Conservation (phyloP, 1,140 invertebrate species). For the Drosophila nebulosa region DNA sequence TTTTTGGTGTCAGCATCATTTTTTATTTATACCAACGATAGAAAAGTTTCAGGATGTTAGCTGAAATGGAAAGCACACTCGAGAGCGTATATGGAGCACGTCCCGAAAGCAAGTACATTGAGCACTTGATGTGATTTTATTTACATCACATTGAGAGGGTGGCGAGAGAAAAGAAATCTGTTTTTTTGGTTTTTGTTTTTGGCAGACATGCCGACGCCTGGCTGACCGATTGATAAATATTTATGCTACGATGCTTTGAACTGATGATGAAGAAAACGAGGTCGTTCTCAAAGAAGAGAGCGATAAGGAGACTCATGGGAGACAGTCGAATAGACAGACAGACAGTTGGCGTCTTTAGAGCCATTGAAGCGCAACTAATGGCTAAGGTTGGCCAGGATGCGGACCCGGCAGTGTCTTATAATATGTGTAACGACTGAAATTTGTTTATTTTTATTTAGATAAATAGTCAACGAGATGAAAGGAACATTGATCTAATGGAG, state of each 20-base stretch:
- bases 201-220: slow-evolving; percentile 53
- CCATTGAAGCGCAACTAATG: slow-evolving; percentile 43
- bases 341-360: slow-evolving; percentile 17
- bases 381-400: slow-evolving; percentile 12
- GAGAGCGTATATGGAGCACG: slow-evolving; percentile 72
- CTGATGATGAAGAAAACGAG: slow-evolving; percentile 37
- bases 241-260: slow-evolving; percentile 48
- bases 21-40: slow-evolving; percentile 65
- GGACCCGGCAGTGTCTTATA: slow-evolving; percentile 5
- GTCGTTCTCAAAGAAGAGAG: slow-evolving; percentile 9
- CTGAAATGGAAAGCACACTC: slow-evolving; percentile 76
- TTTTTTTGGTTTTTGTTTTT: no score
- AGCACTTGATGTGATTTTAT: slow-evolving; percentile 70
- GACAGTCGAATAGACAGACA: slow-evolving; percentile 2
- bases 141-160: slow-evolving; percentile 31
- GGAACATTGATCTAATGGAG: background rate
- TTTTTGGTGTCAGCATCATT: slow-evolving; percentile 53
- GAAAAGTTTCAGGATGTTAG: slow-evolving; percentile 38
- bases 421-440: no score
- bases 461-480: slow-evolving; percentile 25
- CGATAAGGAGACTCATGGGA: slow-evolving; percentile 8
- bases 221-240: slow-evolving; percentile 59
- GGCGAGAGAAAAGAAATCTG: slow-evolving; percentile 16
- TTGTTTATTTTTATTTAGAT: no score
- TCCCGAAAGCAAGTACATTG: slow-evolving; percentile 50